Percentiles rank a stretch among this genome's conserved stretches.
Evolutionary conservation across 2,113 vertebrate species (phyloP).

Genomic region (Passer montanus): DNA sequence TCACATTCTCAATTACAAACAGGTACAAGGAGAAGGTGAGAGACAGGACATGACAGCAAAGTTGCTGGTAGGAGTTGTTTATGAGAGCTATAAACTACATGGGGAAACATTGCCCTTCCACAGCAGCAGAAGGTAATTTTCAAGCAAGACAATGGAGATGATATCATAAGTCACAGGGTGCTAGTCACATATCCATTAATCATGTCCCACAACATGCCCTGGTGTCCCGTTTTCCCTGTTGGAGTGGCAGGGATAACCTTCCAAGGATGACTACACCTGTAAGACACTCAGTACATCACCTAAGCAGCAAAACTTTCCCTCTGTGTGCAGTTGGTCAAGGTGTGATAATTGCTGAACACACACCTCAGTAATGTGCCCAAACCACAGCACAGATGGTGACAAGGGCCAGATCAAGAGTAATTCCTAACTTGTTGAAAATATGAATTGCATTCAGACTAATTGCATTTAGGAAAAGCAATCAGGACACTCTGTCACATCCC

Average conservation of each 20-base stretch:
- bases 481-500: not conserved
- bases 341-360: not conserved
- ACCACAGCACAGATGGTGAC: not conserved
- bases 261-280: not conserved
- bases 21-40: not conserved
- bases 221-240: not conserved
- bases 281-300: not conserved
- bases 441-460: not conserved
- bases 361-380: not conserved
- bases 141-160: not conserved
- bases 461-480: not conserved
- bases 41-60: not conserved
- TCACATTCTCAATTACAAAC: not conserved
- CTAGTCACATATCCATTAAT: not conserved
- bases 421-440: not conserved
- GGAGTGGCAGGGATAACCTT: constrained; percentile 24
- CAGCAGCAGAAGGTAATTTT: not conserved
- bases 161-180: constrained; percentile 10
- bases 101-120: not conserved
- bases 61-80: not conserved
- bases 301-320: not conserved
- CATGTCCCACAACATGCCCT: not conserved
- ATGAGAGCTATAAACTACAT: not conserved
- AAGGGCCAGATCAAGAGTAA: not conserved
- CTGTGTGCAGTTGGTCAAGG: not conserved